Conservation (phyloP, 2,888 invertebrate species). For the Rhamnusium bicolor region DNA sequence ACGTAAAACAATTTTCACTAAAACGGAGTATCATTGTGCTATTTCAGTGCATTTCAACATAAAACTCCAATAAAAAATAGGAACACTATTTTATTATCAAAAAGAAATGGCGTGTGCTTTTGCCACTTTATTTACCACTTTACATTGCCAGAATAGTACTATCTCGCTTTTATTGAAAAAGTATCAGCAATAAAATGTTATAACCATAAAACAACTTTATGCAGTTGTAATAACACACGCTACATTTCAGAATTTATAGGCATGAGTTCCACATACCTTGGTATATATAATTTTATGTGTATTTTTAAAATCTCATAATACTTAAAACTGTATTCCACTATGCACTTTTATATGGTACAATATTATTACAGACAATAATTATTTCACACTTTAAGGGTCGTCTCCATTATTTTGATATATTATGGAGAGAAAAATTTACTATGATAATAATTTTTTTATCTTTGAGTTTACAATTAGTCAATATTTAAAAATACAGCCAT, state of each 20-base stretch:
- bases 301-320: neutral
- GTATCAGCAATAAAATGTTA: constrained; percentile 20
- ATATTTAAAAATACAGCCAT: no score
- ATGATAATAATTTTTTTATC: no score
- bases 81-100: constrained; percentile 13
- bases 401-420: no score
- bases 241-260: constrained; percentile 7
- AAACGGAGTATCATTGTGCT: neutral
- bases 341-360: no score
- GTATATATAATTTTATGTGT: neutral
- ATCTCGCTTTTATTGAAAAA: constrained; percentile 19
- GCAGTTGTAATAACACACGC: constrained; percentile 27
- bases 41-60: neutral
- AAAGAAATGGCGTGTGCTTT: neutral
- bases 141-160: constrained; percentile 20
- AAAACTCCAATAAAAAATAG: constrained; percentile 7
- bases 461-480: no score
- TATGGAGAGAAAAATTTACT: no score
- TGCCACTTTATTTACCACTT: constrained; percentile 16
- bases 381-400: no score
- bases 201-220: constrained; percentile 31
- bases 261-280: neutral
- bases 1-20: neutral
- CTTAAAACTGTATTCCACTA: neutral
- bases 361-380: no score